These are phyloP conservation scores for Pachycephala philippinensis DNA, from an alignment of 2,113 vertebrate species.

Conservation along the genomic window DNA sequence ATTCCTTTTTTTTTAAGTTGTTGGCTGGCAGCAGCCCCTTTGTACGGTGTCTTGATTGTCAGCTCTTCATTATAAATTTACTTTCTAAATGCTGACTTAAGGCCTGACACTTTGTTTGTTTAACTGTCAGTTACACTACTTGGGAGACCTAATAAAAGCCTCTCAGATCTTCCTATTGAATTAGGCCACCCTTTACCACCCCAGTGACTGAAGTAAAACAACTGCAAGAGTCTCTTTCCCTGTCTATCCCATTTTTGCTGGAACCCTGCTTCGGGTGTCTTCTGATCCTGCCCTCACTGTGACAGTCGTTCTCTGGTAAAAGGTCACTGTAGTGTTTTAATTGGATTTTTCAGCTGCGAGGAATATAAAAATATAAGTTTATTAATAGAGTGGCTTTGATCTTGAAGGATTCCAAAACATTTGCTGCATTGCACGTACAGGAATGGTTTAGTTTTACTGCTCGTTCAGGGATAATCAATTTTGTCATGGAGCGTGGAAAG, in stretches of 20 bases:
- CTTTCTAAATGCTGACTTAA: constrained; percentile 59
- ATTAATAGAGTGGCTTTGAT: constrained; percentile 49
- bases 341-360: constrained; percentile 51
- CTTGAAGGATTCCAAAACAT: constrained; percentile 23
- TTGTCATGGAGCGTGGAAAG: neutral
- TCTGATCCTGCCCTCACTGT: neutral
- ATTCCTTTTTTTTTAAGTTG: neutral
- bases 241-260: neutral
- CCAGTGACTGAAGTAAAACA: neutral
- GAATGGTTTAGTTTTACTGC: neutral
- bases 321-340: constrained; percentile 47
- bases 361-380: constrained; percentile 35
- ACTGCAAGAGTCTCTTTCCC: neutral
- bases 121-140: constrained; percentile 44
- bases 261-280: neutral
- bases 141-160: constrained; percentile 56
- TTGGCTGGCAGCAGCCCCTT: constrained; percentile 24
- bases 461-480: neutral
- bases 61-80: constrained; percentile 61
- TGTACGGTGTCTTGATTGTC: neutral
- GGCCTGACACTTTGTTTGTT: constrained; percentile 56
- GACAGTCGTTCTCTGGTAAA: neutral
- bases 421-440: neutral
- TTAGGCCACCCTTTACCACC: constrained; percentile 44
- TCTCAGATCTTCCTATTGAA: constrained; percentile 56